Conservation (phyloP, 2,113 vertebrate species). For the Daphoenositta chrysoptera region DNA sequence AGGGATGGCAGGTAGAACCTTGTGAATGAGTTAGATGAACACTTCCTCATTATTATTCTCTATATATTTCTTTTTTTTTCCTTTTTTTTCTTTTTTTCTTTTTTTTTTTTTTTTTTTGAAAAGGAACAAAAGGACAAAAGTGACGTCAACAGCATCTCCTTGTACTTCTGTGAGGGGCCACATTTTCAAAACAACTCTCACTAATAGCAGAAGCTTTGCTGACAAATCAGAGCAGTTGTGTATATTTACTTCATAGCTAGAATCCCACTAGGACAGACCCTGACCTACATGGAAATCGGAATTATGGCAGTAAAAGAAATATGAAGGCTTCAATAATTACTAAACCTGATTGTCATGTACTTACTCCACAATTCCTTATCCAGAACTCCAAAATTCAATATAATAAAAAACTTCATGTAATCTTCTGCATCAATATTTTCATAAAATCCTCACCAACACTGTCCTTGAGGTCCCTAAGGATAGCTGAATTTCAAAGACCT, state of each 20-base stretch:
- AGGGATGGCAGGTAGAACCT: constrained; percentile 63
- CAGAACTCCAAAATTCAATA: not conserved
- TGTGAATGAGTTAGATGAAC: constrained; percentile 55
- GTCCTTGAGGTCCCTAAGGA: not conserved
- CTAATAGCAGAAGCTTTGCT: not conserved
- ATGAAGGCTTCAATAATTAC: not conserved
- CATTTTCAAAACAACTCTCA: not conserved
- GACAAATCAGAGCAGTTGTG: not conserved
- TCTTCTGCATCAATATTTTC: not conserved
- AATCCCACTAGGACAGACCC: not conserved
- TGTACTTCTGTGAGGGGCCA: not conserved
- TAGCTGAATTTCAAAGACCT: not conserved
- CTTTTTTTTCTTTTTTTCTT: too few species aligned
- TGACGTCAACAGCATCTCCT: not conserved
- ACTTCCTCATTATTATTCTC: constrained; percentile 46
- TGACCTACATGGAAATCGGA: not conserved
- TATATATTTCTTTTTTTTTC: not conserved
- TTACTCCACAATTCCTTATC: not conserved
- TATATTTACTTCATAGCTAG: not conserved
- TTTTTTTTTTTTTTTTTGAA: not conserved
- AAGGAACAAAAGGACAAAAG: constrained; percentile 18
- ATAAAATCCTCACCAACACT: not conserved
- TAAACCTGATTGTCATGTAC: not conserved
- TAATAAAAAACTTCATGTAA: not conserved
- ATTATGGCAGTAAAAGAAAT: not conserved